phyloP scores from a whole-genome alignment of 2,888 invertebrate species.

The Chaetogeoica ovagalla region DNA sequence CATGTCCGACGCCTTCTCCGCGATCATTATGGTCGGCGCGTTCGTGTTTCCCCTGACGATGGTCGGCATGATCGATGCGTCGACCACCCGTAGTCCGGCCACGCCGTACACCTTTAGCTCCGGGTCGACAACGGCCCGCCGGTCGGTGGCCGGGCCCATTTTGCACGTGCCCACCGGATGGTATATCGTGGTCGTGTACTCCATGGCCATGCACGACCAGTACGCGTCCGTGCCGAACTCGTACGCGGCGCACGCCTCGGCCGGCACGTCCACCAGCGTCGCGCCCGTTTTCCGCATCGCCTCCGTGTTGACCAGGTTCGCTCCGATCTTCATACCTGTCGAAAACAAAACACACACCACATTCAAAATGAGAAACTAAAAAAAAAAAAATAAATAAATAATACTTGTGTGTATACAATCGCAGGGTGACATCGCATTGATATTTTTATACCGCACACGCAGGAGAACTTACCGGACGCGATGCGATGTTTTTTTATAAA shows the following conservation, averaged over 20 bases:
- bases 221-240: constrained; percentile 69
- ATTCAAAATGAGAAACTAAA: too few relatives aligned
- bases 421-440: too few relatives aligned
- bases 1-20: constrained; percentile 61
- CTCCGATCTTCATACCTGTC: constrained; percentile 64
- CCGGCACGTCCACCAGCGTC: constrained; percentile 63
- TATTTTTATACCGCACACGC: too few relatives aligned
- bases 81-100: constrained; percentile 69
- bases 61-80: constrained; percentile 71
- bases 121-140: constrained; percentile 60
- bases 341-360: too few relatives aligned
- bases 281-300: constrained; percentile 66
- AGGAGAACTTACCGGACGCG: too few relatives aligned
- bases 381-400: too few relatives aligned
- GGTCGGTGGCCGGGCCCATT: constrained; percentile 59
- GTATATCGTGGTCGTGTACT: constrained; percentile 72
- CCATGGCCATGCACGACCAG: constrained; percentile 68
- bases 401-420: too few relatives aligned
- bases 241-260: constrained; percentile 64
- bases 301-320: constrained; percentile 66
- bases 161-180: constrained; percentile 62
- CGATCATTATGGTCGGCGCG: constrained; percentile 65
- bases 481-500: too few relatives aligned
- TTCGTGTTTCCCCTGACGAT: constrained; percentile 63
- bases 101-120: constrained; percentile 66